phyloP scores from a whole-genome alignment of 2,797 vertebrate genomes.

The Denticeps clupeoides region DNA sequence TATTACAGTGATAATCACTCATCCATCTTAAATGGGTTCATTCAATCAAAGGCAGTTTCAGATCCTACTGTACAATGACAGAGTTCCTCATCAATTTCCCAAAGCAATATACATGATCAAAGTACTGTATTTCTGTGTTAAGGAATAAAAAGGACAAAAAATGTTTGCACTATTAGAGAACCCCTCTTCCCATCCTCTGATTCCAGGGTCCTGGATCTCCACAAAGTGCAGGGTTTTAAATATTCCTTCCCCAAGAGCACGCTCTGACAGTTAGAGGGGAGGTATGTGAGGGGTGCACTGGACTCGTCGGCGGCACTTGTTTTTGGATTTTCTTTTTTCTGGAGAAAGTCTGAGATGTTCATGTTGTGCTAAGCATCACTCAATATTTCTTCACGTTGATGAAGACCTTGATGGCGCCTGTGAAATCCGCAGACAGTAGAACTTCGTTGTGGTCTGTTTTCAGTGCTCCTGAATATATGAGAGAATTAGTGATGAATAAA shows the following conservation, averaged over 20 bases:
- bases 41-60: constrained; percentile 2
- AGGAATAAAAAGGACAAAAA: too few relatives aligned
- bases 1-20: constrained; percentile 21
- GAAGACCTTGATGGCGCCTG: constrained; percentile 98
- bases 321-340: neutral
- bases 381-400: constrained; percentile 89
- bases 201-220: constrained; percentile 35
- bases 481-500: too few relatives aligned
- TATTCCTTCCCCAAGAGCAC: constrained; percentile 26
- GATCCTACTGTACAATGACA: constrained; percentile 7
- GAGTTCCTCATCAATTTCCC: constrained; percentile 2
- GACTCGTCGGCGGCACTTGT: constrained; percentile 8
- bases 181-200: constrained; percentile 19
- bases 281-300: constrained; percentile 9
- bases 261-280: constrained; percentile 30
- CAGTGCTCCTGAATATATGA: constrained; percentile 64
- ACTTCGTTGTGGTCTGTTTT: constrained; percentile 94
- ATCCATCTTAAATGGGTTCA: constrained; percentile 16
- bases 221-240: constrained; percentile 17
- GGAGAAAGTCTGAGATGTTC: neutral
- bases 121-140: neutral
- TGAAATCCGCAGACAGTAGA: constrained; percentile 94
- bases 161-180: constrained; percentile 16
- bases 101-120: neutral
- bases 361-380: constrained; percentile 23